Evolutionary conservation across 2,888 invertebrate species (phyloP), one percentile per base, ranked within the genome.

Genomic region (Rugalucina vietnamica): DNA sequence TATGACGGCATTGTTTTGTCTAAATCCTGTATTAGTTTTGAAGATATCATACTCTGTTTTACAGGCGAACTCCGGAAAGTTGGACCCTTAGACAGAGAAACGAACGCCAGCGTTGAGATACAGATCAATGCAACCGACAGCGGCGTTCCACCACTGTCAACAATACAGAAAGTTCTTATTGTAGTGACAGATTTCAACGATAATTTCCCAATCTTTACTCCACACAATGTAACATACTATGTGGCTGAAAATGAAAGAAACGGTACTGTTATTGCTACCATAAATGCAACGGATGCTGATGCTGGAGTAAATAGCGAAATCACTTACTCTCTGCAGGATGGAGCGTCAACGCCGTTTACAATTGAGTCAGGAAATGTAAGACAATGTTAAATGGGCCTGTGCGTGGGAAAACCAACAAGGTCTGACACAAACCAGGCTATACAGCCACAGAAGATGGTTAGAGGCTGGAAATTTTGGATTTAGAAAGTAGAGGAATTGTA

Each of bases 151-250:
- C 54, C 81, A 29, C 14, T 27, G n/a, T 69, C 37, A 2, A 73
- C 74, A 3, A 71, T 39, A 3, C 21, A 43, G 4, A 39, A 72
- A 36, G 78, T 87, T 5, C 39, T 39, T 24, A 76, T 85, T 14
- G 39, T 54, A 10, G 72, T 87, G 0, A 37, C 81, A 14, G 87
- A 87, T 36, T 79, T 84, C 57, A 85, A 87, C 60, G 87, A 87
- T 43, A 84, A 85, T 54, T 43, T 73, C 8, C 87, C 85, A 0
- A 43, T 54, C 8, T 83, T 87, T 43, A n/a, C 34, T 10, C 73
- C 76, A 18, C 50, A 71, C 18, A 72, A 57, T 8, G 43, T 21
- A 10, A 24, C 29, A 8, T 39, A n/a, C 18, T 21, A 49, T 12
- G 49, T 87, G 32, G 49, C 54, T 1, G 87, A 87, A 49, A 60